Percentiles rank a stretch among this genome's conserved stretches.
Conservation (phyloP, 2,888 invertebrate species). For the Rotaria sp. region DNA sequence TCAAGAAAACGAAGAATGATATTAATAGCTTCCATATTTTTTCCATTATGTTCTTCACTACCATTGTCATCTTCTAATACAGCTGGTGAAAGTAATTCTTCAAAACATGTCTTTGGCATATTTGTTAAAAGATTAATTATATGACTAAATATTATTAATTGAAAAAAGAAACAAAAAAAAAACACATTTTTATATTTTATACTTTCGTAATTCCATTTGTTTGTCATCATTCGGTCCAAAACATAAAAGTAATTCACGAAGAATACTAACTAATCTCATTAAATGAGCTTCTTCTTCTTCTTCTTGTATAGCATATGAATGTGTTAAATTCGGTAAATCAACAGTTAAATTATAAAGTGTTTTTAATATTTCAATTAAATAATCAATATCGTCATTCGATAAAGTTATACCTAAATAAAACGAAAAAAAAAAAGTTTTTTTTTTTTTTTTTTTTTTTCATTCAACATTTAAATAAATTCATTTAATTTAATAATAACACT, state of each 20-base stretch:
- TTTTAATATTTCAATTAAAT: constrained; percentile 57
- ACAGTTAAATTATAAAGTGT: constrained; percentile 57
- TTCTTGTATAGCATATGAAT: constrained; percentile 22
- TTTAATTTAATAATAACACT: too few relatives aligned
- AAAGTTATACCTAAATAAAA: neutral
- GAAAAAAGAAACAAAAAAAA: constrained; percentile 30
- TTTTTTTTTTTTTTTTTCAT: too few relatives aligned
- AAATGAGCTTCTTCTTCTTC: constrained; percentile 68
- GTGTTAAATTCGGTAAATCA: constrained; percentile 33
- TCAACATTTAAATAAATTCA: too few relatives aligned
- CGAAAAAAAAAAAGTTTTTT: constrained; percentile 41
- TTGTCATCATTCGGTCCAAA: constrained; percentile 61
- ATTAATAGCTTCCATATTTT: constrained; percentile 71
- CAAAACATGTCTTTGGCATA: constrained; percentile 69
- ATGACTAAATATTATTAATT: constrained; percentile 60
- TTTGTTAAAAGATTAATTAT: constrained; percentile 75
- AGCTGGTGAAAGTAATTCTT: constrained; percentile 64
- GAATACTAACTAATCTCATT: constrained; percentile 66
- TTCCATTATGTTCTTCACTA: constrained; percentile 61
- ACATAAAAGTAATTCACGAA: constrained; percentile 66
- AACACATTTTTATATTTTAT: neutral
- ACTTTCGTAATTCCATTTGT: constrained; percentile 64
- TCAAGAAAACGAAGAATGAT: constrained; percentile 68
- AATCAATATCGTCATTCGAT: constrained; percentile 49
- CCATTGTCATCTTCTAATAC: constrained; percentile 47